A percentile compares a stretch with the other conserved stretches of the same genome.
phyloP scores from a whole-genome alignment of 2,888 invertebrate species.

The Acanthococcus lagerstroemiae region DNA sequence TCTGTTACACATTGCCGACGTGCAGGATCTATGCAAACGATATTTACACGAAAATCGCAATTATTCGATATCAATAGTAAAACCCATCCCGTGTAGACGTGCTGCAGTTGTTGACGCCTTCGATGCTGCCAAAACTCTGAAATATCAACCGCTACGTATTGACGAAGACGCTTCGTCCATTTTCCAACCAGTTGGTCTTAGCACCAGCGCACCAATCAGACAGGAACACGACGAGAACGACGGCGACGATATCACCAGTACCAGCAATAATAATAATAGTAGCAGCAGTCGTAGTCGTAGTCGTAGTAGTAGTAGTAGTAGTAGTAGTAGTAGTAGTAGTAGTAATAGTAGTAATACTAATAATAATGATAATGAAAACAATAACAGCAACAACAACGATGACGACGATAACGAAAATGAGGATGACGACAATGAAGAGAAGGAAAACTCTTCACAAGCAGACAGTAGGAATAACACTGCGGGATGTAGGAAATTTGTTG shows the following conservation, averaged over 20 bases:
- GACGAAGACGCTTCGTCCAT: slow-evolving; percentile 6
- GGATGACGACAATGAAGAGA: too few relatives aligned
- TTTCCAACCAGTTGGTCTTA: slow-evolving; percentile 9
- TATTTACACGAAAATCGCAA: slow-evolving; percentile 38
- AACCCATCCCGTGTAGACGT: slow-evolving; percentile 45
- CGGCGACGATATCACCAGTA: too few relatives aligned
- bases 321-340: background rate
- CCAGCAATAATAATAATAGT: too few relatives aligned
- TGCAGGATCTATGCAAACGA: slow-evolving; percentile 54
- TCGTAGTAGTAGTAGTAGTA: background rate
- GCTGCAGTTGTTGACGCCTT: slow-evolving; percentile 42
- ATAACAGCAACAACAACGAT: too few relatives aligned
- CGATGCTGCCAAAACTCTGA: slow-evolving; percentile 37
- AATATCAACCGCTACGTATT: slow-evolving; percentile 22
- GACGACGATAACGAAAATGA: background rate
- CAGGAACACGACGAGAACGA: background rate
- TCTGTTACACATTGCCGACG: slow-evolving; percentile 61
- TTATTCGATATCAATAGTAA: slow-evolving; percentile 42
- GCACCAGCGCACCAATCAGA: background rate
- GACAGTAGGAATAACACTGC: background rate
- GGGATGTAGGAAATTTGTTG: too few relatives aligned
- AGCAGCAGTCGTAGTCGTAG: background rate
- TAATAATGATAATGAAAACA: too few relatives aligned
- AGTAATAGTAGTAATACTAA: background rate
- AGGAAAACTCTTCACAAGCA: background rate